These are phyloP conservation scores for Drosophila kokeensis DNA, from an alignment of 2,888 invertebrate genomes.

Conservation along the genomic window DNA sequence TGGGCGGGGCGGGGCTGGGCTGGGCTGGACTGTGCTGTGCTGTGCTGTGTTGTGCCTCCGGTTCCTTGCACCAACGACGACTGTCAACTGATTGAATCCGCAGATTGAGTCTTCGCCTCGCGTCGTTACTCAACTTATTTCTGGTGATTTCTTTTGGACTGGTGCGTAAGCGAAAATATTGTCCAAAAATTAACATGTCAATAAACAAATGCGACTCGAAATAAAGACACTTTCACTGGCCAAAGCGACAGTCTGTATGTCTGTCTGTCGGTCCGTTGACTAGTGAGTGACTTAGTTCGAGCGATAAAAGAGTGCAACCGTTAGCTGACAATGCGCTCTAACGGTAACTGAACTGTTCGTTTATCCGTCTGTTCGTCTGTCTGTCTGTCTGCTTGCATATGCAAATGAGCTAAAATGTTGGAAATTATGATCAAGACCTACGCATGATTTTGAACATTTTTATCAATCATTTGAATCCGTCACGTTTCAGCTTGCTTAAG, in stretches of 20 bases:
- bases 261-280: neutral
- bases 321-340: conserved; percentile 69
- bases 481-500: conserved; percentile 40
- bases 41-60: conserved; percentile 14
- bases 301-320: conserved; percentile 50
- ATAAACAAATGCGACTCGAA: conserved; percentile 34
- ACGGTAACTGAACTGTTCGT: conserved; percentile 50
- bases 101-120: conserved; percentile 37
- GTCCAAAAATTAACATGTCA: conserved; percentile 65
- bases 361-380: neutral
- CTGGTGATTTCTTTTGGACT: conserved; percentile 1
- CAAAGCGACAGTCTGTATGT: neutral
- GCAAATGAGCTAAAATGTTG: conserved; percentile 49
- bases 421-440: conserved; percentile 45
- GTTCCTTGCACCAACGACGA: conserved; percentile 41
- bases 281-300: conserved; percentile 8
- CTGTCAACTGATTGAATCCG: conserved; percentile 47
- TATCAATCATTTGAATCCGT: conserved; percentile 53
- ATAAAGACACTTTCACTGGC: conserved; percentile 63
- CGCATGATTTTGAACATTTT: conserved; percentile 1
- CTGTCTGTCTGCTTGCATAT: conserved; percentile 31
- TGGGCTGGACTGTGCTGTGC: neutral
- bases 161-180: conserved; percentile 59
- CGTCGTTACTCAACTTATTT: conserved; percentile 56
- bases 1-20: conserved; percentile 19